Percentiles rank a stretch among this genome's conserved stretches.
phyloP scores from a whole-genome alignment of 1,140 invertebrate genomes.

The Drosophila virilis region DNA sequence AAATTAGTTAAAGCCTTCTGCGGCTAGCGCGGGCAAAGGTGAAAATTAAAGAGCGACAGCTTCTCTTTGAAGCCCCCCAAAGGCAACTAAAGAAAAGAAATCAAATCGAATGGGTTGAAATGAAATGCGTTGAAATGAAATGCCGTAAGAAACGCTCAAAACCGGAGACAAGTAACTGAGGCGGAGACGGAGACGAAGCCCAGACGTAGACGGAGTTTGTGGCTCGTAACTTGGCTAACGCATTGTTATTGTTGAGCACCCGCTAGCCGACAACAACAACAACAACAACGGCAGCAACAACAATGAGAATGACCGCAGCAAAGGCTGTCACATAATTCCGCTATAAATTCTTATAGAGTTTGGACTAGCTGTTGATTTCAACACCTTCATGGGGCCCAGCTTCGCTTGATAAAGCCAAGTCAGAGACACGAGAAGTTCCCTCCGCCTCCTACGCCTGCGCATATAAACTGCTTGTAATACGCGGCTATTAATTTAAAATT shows the following conservation, averaged over 20 bases:
- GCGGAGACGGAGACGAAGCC: not conserved
- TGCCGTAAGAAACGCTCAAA: constrained; percentile 69
- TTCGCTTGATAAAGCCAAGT: constrained; percentile 14
- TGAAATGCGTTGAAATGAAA: constrained; percentile 68
- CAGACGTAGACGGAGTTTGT: constrained; percentile 2
- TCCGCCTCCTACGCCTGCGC: constrained; percentile 69
- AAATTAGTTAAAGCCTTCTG: constrained; percentile 68
- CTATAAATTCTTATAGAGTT: constrained; percentile 83
- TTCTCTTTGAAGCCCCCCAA: constrained; percentile 24
- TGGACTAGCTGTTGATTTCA: constrained; percentile 83
- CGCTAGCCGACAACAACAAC: constrained; percentile 31
- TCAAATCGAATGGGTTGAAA: constrained; percentile 60
- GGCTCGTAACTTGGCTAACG: constrained; percentile 35
- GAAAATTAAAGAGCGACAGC: constrained; percentile 76
- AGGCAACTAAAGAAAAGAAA: constrained; percentile 63
- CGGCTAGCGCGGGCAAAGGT: constrained; percentile 52
- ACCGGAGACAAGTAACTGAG: constrained; percentile 37
- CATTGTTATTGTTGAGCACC: constrained; percentile 49
- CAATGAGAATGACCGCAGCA: constrained; percentile 6
- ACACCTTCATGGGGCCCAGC: constrained; percentile 67
- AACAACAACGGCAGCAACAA: constrained; percentile 11
- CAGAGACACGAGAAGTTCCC: constrained; percentile 24
- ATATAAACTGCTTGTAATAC: constrained; percentile 83
- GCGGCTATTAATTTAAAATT: constrained; percentile 83
- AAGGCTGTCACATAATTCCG: constrained; percentile 78